phyloP scores from a whole-genome alignment of 1,140 invertebrate species.

The Diachasma alloeum region DNA sequence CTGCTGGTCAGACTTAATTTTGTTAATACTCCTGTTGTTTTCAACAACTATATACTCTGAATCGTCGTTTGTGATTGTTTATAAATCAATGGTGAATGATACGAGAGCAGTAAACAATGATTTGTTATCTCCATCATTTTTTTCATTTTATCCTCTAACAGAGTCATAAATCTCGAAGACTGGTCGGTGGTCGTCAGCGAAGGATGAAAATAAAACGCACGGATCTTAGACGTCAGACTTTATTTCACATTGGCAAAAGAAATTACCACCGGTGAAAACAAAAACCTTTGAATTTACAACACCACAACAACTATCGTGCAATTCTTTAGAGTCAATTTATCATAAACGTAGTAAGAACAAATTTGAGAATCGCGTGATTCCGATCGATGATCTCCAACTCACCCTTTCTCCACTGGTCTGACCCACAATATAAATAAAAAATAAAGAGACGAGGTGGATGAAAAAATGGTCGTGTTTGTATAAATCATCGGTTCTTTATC shows the following conservation, averaged over 20 bases:
- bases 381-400: background rate
- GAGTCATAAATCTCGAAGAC: conserved; percentile 47
- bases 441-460: background rate
- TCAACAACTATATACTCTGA: no score
- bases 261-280: background rate
- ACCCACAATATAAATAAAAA: background rate
- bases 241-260: conserved; percentile 35
- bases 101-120: background rate
- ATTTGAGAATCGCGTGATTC: conserved; percentile 17
- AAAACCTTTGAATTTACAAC: background rate
- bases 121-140: conserved; percentile 27
- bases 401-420: background rate
- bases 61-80: no score
- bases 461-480: conserved; percentile 7
- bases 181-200: conserved; percentile 49
- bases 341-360: conserved; percentile 1
- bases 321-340: background rate
- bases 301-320: background rate
- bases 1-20: no score
- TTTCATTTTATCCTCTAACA: background rate
- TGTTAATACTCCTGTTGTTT: no score
- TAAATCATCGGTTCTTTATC: conserved; percentile 24
- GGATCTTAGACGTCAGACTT: conserved; percentile 29
- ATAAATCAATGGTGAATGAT: background rate
- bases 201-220: conserved; percentile 39